Conservation (phyloP, 2,888 invertebrate genomes). For the Acanthosepion lycidas region DNA sequence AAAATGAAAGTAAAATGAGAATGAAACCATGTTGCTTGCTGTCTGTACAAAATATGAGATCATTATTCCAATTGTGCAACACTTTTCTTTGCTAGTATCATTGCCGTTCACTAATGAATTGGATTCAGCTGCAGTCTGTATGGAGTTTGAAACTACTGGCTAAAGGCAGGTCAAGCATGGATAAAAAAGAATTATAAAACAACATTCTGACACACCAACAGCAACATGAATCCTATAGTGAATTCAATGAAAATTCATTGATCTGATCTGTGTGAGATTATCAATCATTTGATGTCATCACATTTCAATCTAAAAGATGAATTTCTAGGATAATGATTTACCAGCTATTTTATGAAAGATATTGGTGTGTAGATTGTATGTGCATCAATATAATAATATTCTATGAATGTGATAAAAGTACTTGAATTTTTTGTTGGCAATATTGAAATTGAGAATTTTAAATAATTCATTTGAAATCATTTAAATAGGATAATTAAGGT, state of each 20-base stretch:
- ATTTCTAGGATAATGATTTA: not conserved
- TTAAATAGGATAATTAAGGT: too few species aligned
- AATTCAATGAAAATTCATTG: too few species aligned
- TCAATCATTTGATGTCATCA: too few species aligned
- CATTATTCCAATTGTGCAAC: slow-evolving; percentile 15
- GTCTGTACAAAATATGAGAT: not conserved
- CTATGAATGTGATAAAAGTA: too few species aligned
- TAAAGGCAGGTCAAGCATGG: not conserved
- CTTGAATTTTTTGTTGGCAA: too few species aligned
- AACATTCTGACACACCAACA: not conserved
- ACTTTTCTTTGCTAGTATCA: not conserved
- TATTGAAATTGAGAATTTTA: too few species aligned
- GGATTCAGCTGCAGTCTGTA: not conserved
- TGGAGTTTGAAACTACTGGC: not conserved
- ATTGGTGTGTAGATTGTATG: too few species aligned
- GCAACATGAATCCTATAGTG: too few species aligned
- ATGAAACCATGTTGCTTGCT: not conserved
- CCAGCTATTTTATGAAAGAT: too few species aligned
- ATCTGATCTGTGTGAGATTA: too few species aligned
- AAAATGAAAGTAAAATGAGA: not conserved
- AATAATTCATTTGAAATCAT: too few species aligned
- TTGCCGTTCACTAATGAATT: not conserved
- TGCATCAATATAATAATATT: too few species aligned
- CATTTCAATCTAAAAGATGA: not conserved
- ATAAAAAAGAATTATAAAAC: not conserved